Evolutionary conservation across 2,113 vertebrate species (phyloP).

Genomic region (Leptodactylus fuscus): DNA sequence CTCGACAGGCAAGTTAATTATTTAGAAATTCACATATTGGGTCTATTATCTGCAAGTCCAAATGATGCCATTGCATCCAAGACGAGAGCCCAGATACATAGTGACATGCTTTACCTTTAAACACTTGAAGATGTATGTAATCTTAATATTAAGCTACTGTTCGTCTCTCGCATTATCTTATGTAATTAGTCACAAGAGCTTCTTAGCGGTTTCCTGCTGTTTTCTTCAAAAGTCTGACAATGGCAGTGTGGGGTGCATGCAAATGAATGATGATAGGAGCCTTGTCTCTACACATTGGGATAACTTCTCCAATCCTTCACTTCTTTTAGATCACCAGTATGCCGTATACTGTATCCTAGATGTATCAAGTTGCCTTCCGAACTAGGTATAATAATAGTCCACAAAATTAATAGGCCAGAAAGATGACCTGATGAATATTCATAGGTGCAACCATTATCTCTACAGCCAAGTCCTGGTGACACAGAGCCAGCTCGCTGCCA

Average conservation of each 20-base stretch:
- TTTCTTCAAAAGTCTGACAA: background rate
- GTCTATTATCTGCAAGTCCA: no score
- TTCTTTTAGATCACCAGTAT: background rate
- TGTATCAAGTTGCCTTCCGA: background rate
- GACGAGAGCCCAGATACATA: background rate
- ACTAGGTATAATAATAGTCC: background rate
- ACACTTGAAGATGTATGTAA: background rate
- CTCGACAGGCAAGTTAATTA: no score
- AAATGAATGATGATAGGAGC: background rate
- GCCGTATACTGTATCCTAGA: background rate
- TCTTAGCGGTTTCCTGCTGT: constrained; percentile 11
- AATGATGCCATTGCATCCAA: background rate
- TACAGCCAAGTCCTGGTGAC: background rate
- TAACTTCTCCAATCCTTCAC: background rate
- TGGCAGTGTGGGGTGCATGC: background rate
- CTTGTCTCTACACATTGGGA: background rate
- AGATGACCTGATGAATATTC: constrained; percentile 1
- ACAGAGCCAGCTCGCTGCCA: background rate
- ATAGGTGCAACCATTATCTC: background rate
- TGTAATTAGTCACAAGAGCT: constrained; percentile 12
- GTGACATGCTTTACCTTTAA: background rate
- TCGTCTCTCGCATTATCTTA: background rate
- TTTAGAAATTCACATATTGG: no score
- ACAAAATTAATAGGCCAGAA: no score
- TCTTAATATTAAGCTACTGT: background rate